phyloP scores from a whole-genome alignment of 2,797 vertebrate genomes.

The Potorous gilbertii region DNA sequence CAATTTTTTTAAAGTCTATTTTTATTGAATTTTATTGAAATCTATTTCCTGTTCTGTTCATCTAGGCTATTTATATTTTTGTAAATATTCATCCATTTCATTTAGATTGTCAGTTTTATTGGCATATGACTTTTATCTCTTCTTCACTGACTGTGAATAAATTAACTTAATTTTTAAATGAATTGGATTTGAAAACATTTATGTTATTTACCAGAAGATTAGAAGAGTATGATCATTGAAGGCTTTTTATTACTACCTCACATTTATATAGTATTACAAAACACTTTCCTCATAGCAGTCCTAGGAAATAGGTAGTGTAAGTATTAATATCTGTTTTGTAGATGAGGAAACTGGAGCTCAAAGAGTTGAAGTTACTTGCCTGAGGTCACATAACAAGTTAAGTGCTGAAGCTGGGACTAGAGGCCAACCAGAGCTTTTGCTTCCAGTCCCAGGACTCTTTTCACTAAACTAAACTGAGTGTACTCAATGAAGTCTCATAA shows the following conservation, averaged over 20 bases:
- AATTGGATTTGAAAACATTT: conserved; percentile 24
- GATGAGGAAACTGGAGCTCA: neutral
- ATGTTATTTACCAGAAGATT: neutral
- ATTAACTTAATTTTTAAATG: conserved; percentile 32
- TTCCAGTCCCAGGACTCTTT: neutral
- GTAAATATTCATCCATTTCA: neutral
- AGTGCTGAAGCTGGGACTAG: neutral
- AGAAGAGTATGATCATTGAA: conserved; percentile 26
- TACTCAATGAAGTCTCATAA: neutral
- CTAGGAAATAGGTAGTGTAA: neutral
- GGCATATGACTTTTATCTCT: neutral
- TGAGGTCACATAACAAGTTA: neutral
- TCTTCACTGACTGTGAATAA: neutral
- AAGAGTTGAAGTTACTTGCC: neutral
- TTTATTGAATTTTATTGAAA: neutral
- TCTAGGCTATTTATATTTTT: neutral
- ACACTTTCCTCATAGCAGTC: neutral
- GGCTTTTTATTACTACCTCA: neutral
- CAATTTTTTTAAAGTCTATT: neutral
- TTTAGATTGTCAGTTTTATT: neutral
- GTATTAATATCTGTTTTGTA: neutral
- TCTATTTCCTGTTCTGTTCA: neutral
- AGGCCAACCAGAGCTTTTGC: neutral
- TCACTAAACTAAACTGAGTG: neutral
- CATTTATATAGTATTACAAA: neutral